These are phyloP conservation scores for Nasonia giraulti DNA, from an alignment of 1,140 invertebrate species.

Conservation along the genomic window DNA sequence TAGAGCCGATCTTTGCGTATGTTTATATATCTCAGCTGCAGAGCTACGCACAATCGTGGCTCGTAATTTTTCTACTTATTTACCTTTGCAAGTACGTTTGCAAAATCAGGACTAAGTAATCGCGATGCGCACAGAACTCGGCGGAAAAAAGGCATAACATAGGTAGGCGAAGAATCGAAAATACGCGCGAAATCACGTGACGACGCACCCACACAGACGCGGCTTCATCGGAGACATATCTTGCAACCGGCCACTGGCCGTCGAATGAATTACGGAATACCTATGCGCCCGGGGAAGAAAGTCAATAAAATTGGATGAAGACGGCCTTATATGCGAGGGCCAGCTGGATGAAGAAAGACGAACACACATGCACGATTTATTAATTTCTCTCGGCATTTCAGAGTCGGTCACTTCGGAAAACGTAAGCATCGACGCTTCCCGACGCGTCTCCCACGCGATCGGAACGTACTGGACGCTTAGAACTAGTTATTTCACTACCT, in stretches of 20 bases:
- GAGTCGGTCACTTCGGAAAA: background rate
- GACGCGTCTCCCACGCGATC: background rate
- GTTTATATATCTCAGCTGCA: too few relatives aligned
- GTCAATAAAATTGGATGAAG: background rate
- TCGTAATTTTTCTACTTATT: too few relatives aligned
- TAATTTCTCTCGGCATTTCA: background rate
- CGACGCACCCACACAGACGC: background rate
- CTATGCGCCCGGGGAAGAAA: background rate
- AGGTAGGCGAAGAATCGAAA: background rate
- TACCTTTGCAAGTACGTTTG: too few relatives aligned
- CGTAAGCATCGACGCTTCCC: background rate
- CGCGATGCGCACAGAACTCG: too few relatives aligned
- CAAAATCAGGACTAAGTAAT: too few relatives aligned
- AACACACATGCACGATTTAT: background rate
- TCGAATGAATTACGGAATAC: background rate
- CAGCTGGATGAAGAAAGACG: background rate
- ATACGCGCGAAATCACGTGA: background rate
- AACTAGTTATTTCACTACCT: conserved; percentile 23
- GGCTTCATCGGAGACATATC: background rate
- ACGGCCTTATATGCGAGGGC: background rate
- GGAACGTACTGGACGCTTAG: background rate
- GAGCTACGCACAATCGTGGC: too few relatives aligned
- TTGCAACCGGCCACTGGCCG: background rate
- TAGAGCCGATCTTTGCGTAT: too few relatives aligned
- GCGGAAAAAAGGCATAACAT: too few relatives aligned